Evolutionary conservation across 2,888 invertebrate species (phyloP).

Genomic region (Amiota mariae): DNA sequence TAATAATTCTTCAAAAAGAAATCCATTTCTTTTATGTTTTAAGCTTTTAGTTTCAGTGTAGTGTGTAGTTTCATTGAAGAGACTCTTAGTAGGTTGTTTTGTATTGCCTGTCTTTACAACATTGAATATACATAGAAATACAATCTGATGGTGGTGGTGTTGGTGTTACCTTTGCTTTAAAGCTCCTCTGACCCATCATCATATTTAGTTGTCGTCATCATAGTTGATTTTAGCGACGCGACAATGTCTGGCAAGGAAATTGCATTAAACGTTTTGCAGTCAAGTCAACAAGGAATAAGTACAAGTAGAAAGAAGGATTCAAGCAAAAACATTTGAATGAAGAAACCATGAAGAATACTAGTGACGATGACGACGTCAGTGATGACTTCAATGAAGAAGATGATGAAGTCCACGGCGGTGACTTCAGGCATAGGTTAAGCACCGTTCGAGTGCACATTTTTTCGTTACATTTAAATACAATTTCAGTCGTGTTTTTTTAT

Average conservation of each 20-base stretch:
- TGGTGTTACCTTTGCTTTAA: background rate
- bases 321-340: background rate
- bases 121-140: too few species aligned
- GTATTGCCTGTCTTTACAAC: too few species aligned
- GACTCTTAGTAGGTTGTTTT: too few species aligned
- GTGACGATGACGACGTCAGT: background rate
- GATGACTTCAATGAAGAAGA: too few species aligned
- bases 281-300: background rate
- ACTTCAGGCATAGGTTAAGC: conserved; percentile 34
- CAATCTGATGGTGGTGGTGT: background rate
- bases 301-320: conserved; percentile 1
- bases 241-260: conserved; percentile 62
- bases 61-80: too few species aligned
- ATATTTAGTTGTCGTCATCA: too few species aligned
- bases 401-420: conserved; percentile 2
- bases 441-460: conserved; percentile 29
- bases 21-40: too few species aligned
- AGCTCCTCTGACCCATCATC: conserved; percentile 17
- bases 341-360: background rate
- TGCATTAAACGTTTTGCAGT: conserved; percentile 52
- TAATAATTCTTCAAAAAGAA: too few species aligned
- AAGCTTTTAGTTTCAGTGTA: too few species aligned
- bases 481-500: background rate
- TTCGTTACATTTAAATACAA: conserved; percentile 20
- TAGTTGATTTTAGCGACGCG: conserved; percentile 40